Conservation (phyloP, 2,797 vertebrate species). For the Spizella passerina region DNA sequence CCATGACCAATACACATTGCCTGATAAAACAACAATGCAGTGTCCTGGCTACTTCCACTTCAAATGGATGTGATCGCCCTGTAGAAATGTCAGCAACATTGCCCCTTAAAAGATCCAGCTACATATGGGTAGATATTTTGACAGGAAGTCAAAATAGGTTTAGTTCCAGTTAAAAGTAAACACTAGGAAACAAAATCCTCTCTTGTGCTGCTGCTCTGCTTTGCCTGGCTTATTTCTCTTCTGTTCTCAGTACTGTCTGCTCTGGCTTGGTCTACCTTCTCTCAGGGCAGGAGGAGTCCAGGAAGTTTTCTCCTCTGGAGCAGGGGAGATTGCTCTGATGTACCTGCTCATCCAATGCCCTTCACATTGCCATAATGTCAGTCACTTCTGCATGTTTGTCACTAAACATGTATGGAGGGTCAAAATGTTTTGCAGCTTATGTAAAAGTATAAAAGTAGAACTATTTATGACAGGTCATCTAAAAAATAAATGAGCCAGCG, state of each 20-base stretch:
- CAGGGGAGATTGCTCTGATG: background rate
- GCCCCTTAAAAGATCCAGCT: background rate
- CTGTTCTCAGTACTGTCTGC: background rate
- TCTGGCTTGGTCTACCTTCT: background rate
- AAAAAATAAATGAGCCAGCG: background rate
- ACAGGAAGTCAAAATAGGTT: background rate
- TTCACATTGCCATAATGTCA: fast-evolving
- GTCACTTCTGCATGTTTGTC: background rate
- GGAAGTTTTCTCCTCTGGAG: background rate
- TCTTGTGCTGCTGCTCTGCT: background rate
- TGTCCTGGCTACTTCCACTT: conserved; percentile 16
- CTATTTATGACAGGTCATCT: background rate
- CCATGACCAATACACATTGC: background rate
- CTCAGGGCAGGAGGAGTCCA: background rate
- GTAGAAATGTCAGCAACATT: background rate
- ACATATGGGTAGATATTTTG: background rate
- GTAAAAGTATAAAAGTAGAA: background rate
- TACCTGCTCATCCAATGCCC: fast-evolving
- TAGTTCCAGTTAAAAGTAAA: background rate
- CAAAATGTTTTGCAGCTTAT: background rate
- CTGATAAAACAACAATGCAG: conserved; percentile 10
- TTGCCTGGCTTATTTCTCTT: background rate
- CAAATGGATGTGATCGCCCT: background rate
- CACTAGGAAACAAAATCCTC: background rate
- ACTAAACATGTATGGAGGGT: background rate